Base-by-base conservation (phyloP, 2,113 vertebrate species). In the Vulpes vulpes region DNA sequence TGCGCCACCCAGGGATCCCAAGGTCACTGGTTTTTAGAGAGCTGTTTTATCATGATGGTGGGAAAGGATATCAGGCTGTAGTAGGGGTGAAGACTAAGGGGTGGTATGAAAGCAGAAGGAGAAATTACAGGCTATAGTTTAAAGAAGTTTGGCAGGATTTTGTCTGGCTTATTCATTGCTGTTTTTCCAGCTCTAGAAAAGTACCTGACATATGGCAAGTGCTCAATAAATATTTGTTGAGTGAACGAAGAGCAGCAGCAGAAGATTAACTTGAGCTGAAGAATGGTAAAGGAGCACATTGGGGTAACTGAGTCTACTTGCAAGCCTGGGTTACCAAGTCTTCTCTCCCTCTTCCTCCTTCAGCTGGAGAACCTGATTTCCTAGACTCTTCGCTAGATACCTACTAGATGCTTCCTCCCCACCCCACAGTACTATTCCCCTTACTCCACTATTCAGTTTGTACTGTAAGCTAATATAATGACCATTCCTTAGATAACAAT, bases 151-250 rank as follows among this genome's bases (percentile, higher is more conserved):
- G 85, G 55, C 65, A 96, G 76, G 60, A 69, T 80, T 95, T 87
- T 92, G 73, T 94, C 55, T 73, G 30, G 60, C 60, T 96, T 62
- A 14, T 85, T 95, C 53, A 92, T 23, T 83, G 62, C 91, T 73
- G 27, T 30, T 51, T 67, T 89, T 17, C 25, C 55, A 94, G 20
- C 22, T 57, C 96, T 65, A 78, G 73, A 95, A 78, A 94, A 94
- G 62, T 57, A 49, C 76, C 38, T 51, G 73, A 11, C 57, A 60
- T 43, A 14, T 25, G 51, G 49, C 79, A 71, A 43, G 9, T 78
- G 43, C 35, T 89, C 43, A 57, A 62, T 74, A 76, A 84, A 60
- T 82, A 87, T 38, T 87, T 95, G 30, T n/a, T 91, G 79, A 38
- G 32, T 93, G 49, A 65, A 92, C 35, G 64, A 93, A 71, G 67